Evolutionary conservation across 2,888 invertebrate species (phyloP).

Genomic region (Polydrusus pterygomalis): DNA sequence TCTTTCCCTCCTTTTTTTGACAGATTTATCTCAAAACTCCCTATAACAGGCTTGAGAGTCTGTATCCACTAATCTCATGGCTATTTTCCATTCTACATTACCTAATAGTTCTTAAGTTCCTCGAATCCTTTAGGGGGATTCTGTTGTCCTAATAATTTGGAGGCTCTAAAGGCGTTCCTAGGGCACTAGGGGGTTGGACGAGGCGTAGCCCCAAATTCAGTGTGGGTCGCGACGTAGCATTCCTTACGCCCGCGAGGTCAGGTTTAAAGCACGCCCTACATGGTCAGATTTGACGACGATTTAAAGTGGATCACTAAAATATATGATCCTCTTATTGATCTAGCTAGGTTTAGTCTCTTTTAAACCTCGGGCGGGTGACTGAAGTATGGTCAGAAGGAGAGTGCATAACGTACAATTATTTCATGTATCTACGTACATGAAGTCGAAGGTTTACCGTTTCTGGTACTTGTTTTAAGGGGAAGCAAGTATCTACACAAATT

Average conservation of each 20-base stretch:
- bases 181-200: conserved; percentile 56
- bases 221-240: conserved; percentile 49
- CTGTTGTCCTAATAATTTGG: conserved; percentile 50
- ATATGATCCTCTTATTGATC: too few relatives aligned
- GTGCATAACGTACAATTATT: too few relatives aligned
- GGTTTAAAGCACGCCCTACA: conserved; percentile 43
- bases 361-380: too few relatives aligned
- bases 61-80: background rate
- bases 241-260: conserved; percentile 50
- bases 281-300: background rate
- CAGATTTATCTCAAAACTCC: background rate
- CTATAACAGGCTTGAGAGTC: background rate
- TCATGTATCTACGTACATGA: too few relatives aligned
- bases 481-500: too few relatives aligned
- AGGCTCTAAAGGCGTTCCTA: conserved; percentile 56
- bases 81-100: background rate
- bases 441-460: too few relatives aligned
- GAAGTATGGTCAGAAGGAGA: too few relatives aligned
- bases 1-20: background rate
- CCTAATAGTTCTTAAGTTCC: background rate
- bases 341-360: too few relatives aligned
- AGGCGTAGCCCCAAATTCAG: conserved; percentile 54
- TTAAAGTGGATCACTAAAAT: too few relatives aligned
- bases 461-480: too few relatives aligned
- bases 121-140: conserved; percentile 7